Evolutionary conservation across 2,113 vertebrate genomes (phyloP).

Genomic region (Pantherophis guttatus): DNA sequence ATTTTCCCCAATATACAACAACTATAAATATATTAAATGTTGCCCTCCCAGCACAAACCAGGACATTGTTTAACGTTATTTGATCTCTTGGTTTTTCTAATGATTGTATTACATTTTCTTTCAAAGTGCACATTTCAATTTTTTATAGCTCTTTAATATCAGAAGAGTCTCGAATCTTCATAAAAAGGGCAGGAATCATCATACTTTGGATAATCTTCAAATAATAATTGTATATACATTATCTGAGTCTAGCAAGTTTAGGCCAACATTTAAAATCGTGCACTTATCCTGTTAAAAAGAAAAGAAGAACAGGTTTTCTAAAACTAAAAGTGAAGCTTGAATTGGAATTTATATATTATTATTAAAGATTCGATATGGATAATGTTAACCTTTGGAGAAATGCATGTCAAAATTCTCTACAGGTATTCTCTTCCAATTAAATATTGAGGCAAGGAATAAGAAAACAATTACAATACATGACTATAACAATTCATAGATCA

Average conservation of each 20-base stretch:
- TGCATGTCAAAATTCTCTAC: background rate
- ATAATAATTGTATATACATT: background rate
- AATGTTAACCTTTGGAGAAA: background rate
- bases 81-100: slow-evolving; percentile 18
- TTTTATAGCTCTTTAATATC: background rate
- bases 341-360: background rate
- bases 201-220: background rate
- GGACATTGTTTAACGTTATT: background rate
- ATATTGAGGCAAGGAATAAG: background rate
- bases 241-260: slow-evolving; percentile 11
- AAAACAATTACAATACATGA: background rate
- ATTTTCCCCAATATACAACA: background rate
- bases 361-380: background rate
- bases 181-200: background rate
- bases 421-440: background rate
- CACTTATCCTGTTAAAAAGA: background rate
- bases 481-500: background rate
- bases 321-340: background rate
- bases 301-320: background rate
- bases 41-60: background rate
- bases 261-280: slow-evolving; percentile 9
- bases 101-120: background rate
- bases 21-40: slow-evolving; percentile 21
- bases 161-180: background rate
- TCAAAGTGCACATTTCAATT: background rate